Evolutionary conservation across 1,140 invertebrate species (phyloP).

Genomic region (Laupala kohalensis): DNA sequence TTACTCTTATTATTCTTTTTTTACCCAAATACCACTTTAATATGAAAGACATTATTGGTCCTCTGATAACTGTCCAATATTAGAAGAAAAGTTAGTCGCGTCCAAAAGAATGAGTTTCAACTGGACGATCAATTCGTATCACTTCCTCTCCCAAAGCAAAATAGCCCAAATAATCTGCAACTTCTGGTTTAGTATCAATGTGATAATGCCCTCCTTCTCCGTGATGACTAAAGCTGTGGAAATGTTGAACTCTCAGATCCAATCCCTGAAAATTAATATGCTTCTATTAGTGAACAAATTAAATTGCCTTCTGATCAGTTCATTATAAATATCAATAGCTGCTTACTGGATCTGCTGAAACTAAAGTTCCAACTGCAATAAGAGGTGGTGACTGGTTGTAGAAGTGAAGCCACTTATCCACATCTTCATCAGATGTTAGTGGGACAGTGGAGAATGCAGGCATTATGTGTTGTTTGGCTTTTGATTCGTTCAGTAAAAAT

Average conservation of each 20-base stretch:
- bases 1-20: not conserved
- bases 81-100: conserved; percentile 33
- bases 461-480: conserved; percentile 86
- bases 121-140: conserved; percentile 67
- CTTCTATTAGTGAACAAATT: not conserved
- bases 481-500: conserved; percentile 70
- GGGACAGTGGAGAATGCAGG: conserved; percentile 72
- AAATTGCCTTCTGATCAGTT: no score
- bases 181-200: conserved; percentile 76
- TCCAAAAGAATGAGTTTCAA: conserved; percentile 35
- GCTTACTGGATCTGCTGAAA: conserved; percentile 72
- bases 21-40: no score
- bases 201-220: conserved; percentile 92
- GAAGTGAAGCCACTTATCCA: conserved; percentile 84
- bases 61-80: not conserved
- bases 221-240: conserved; percentile 80
- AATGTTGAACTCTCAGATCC: conserved; percentile 85
- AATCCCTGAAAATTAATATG: conserved; percentile 44
- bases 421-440: conserved; percentile 51
- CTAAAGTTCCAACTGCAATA: conserved; percentile 72
- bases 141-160: conserved; percentile 63
- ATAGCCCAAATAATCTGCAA: conserved; percentile 75
- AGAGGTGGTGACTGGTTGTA: conserved; percentile 80
- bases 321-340: not conserved
- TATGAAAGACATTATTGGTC: no score